Conservation (phyloP, 2,113 vertebrate species). For the Labeo catla region DNA sequence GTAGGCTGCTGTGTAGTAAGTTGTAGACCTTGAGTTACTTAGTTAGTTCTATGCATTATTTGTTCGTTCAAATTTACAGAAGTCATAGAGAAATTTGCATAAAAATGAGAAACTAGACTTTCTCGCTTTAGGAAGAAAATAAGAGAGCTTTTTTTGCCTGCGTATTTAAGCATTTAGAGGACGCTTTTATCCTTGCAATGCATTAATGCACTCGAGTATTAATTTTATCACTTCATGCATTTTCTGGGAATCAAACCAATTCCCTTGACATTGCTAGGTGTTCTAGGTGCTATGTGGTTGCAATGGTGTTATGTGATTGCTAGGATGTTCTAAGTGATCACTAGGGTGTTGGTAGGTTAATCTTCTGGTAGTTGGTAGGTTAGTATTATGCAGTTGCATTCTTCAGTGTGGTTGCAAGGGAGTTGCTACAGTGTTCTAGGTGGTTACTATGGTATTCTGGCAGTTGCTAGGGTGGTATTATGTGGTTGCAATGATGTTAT, state of each 20-base stretch:
- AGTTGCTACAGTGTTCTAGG: not conserved
- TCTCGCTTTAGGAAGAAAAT: not conserved
- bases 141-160: not conserved
- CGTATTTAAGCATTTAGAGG: not conserved
- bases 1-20: slow-evolving; percentile 10
- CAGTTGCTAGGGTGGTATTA: no score
- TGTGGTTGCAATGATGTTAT: no score
- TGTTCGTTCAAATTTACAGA: not conserved
- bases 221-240: not conserved
- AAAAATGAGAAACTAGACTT: not conserved
- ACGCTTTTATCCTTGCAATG: not conserved
- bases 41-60: not conserved
- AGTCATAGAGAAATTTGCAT: not conserved
- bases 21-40: slow-evolving; percentile 11
- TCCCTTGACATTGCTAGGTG: not conserved
- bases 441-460: no score
- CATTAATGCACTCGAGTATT: not conserved
- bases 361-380: not conserved
- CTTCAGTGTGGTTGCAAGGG: not conserved
- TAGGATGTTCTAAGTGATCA: not conserved
- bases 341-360: not conserved
- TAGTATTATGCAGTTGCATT: not conserved
- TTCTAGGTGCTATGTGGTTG: no score
- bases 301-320: no score
- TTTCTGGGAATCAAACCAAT: not conserved